phyloP scores from a whole-genome alignment of 2,797 vertebrate genomes.

The Dicrostonyx torquatus region DNA sequence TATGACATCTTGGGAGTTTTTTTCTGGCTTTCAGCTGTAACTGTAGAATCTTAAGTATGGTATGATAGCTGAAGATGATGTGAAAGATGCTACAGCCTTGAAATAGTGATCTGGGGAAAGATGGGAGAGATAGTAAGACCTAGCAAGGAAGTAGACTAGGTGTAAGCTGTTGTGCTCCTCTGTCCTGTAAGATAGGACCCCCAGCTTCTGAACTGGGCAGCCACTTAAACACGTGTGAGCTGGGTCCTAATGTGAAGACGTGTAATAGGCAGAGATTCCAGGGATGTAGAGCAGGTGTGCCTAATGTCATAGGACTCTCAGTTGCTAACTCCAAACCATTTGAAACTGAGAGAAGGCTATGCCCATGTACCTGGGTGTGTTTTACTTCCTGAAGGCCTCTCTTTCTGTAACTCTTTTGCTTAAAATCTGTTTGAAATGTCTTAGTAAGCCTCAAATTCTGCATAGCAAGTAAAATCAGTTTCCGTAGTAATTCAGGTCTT shows the following conservation, averaged over 20 bases:
- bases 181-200: not conserved
- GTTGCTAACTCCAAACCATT: not conserved
- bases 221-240: not conserved
- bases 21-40: not conserved
- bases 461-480: not conserved
- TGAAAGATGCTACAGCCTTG: not conserved
- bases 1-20: not conserved
- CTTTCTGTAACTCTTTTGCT: not conserved
- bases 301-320: rapidly evolving
- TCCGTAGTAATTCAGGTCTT: not conserved
- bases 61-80: not conserved
- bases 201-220: not conserved
- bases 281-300: not conserved
- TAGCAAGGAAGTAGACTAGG: not conserved
- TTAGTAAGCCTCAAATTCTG: not conserved
- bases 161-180: not conserved
- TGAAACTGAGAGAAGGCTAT: not conserved
- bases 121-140: not conserved
- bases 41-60: not conserved
- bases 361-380: not conserved
- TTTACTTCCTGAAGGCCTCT: not conserved
- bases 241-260: not conserved
- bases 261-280: not conserved
- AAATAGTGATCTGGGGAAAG: not conserved
- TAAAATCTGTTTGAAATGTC: not conserved